Percentiles rank a stretch among this genome's conserved stretches.
Conservation (phyloP, 2,113 vertebrate genomes). For the Notarius lentiginosus region DNA sequence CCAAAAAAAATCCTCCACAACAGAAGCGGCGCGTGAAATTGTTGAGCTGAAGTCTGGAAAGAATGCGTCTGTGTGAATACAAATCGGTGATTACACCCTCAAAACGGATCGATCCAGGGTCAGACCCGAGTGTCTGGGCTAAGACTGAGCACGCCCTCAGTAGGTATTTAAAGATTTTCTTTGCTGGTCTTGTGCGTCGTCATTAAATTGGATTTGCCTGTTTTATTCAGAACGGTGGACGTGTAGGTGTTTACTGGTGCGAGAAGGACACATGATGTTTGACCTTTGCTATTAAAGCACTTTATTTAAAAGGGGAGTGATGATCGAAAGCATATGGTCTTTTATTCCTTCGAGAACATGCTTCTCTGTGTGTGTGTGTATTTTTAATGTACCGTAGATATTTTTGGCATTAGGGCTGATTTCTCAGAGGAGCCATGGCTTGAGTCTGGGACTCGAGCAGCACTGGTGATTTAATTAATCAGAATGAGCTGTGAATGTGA, state of each 20-base stretch:
- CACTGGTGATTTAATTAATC: conserved; percentile 37
- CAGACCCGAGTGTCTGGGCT: neutral
- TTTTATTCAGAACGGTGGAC: conserved; percentile 2
- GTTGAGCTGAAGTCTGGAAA: neutral
- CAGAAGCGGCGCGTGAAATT: neutral
- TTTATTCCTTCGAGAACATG: conserved; percentile 25
- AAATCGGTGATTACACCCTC: neutral
- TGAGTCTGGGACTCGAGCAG: conserved; percentile 14
- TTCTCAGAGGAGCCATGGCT: neutral
- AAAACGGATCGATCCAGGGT: neutral
- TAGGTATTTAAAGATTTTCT: conserved; percentile 18
- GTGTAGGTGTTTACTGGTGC: neutral
- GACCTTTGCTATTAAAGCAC: conserved; percentile 18
- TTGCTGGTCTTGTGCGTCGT: neutral
- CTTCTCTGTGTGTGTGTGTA: conserved; percentile 11
- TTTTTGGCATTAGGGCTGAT: conserved; percentile 37
- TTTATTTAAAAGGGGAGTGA: neutral
- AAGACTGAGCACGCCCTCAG: neutral
- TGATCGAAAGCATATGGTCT: conserved; percentile 38
- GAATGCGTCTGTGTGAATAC: neutral
- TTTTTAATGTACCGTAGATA: conserved; percentile 34
- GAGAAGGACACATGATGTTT: neutral
- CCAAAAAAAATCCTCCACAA: neutral
- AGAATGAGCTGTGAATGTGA: conserved; percentile 7
- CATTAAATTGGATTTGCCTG: neutral